Base-by-base conservation (phyloP, 1,140 invertebrate genomes). In the Leucophenga varia region DNA sequence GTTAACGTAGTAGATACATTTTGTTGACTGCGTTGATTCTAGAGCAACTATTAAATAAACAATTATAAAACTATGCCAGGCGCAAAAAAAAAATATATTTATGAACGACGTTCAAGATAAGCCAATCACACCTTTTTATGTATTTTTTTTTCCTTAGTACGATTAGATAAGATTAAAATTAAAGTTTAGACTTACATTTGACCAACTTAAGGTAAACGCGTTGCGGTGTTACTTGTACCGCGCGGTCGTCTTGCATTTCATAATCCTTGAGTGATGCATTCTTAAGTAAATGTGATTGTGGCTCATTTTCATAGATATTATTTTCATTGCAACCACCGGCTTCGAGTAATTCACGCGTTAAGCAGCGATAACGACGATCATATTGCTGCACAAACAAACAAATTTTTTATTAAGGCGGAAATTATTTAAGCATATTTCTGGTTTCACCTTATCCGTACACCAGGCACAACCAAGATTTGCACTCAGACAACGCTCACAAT, bases 181-280 rank as follows among this genome's bases (percentile, higher is more conserved):
- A n/a, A n/a, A n/a, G n/a, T n/a, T n/a, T n/a, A n/a, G n/a, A 42
- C 55, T 43, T 54, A 55, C 71, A 60, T 52, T 77, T 76, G 51
- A 82, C 72, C 18, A 85, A 65, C 52, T 75, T 81, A 3, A 86
- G 59, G 36, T 65, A 72, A 1, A 84, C 73, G 37, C 74, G 57
- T 54, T 86, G 84, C 5, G 84, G 84, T 48, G 72, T 75, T 34
- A 86, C 74, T 58, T 86, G 84, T 19, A 86, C 76, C 7, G 83
- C 81, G 43, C 80, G 72, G 39, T 64, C 57, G 38, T 64, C 52
- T 10, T 31, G 46, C 1, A 52, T 47, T 8, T 57, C 49, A 17
- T 78, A 76, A 45, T 79, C 78, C 46, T 74, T 75, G 18, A 78
- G 69, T 3, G 74, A 54, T 1, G 48, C 47, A 14, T 78, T 39